A percentile compares a stretch with the other conserved stretches of the same genome.
Evolutionary conservation across 2,797 vertebrate species (phyloP).

Genomic region (Dendrocincla fuliginosa): DNA sequence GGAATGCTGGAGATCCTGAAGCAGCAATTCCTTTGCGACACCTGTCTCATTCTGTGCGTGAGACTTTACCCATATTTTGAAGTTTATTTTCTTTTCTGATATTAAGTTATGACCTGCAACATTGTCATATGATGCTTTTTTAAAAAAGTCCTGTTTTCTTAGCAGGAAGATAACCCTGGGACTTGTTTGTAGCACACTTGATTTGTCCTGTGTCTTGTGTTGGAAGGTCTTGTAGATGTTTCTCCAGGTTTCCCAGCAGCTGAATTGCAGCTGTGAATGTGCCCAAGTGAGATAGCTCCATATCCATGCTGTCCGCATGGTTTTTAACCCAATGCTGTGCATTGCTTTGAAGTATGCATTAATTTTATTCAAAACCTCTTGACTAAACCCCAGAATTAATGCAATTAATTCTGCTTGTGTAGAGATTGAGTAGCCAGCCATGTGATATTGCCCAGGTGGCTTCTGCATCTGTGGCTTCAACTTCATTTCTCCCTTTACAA

Average conservation of each 20-base stretch:
- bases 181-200: neutral
- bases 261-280: neutral
- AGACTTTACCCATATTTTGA: neutral
- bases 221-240: neutral
- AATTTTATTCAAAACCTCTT: neutral
- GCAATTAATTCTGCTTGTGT: neutral
- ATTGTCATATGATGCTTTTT: neutral
- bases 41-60: neutral
- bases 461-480: neutral
- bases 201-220: neutral
- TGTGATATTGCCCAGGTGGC: neutral
- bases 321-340: neutral
- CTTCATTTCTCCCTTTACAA: neutral
- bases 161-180: neutral
- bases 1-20: neutral
- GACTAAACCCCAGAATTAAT: neutral
- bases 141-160: neutral
- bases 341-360: neutral
- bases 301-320: neutral
- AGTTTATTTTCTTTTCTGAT: neutral
- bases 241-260: neutral
- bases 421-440: neutral
- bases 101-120: neutral
- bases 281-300: neutral
- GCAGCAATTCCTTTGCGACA: neutral